Base-by-base conservation (phyloP, 2,888 invertebrate genomes). In the Lymantria monacha region DNA sequence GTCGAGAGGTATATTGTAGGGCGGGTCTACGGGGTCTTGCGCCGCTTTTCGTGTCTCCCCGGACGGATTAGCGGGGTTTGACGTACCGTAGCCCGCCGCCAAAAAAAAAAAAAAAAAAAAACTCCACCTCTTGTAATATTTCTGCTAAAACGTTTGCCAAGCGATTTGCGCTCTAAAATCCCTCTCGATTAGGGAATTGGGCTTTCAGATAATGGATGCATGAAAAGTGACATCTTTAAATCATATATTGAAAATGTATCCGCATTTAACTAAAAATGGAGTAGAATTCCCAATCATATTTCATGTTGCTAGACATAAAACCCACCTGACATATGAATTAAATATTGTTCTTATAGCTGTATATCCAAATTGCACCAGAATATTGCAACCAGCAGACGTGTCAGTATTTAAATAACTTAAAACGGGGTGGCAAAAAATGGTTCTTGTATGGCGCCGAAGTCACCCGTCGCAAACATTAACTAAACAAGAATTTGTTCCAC, bases 61-160 rank as follows among this genome's bases (percentile, higher is more conserved):
- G n/a, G n/a, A n/a, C n/a, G n/a, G n/a, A n/a, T n/a, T n/a, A n/a
- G n/a, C n/a, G n/a, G n/a, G n/a, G n/a, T n/a, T n/a, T n/a, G n/a
- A n/a, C n/a, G n/a, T n/a, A n/a, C n/a, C n/a, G n/a, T n/a, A n/a
- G n/a, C n/a, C n/a, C n/a, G n/a, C n/a, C n/a, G n/a, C n/a, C n/a
- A n/a, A n/a, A n/a, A n/a, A n/a, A n/a, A n/a, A n/a, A n/a, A n/a
- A n/a, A n/a, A n/a, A n/a, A n/a, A n/a, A n/a, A n/a, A n/a, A n/a
- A n/a, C n/a, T n/a, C n/a, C n/a, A n/a, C n/a, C n/a, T n/a, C 71
- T 81, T 70, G 62, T 83, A 7, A 69, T 81, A 30, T 79, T 69
- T 55, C 76, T 77, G 0, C 71, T 76, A 50, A 66, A 75, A 61
- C 59, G 75, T 49, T 47, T 80, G 10, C 69, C 77, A 10, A 47